Evolutionary conservation across 2,888 invertebrate species (phyloP).

Genomic region (Atrina japonica): DNA sequence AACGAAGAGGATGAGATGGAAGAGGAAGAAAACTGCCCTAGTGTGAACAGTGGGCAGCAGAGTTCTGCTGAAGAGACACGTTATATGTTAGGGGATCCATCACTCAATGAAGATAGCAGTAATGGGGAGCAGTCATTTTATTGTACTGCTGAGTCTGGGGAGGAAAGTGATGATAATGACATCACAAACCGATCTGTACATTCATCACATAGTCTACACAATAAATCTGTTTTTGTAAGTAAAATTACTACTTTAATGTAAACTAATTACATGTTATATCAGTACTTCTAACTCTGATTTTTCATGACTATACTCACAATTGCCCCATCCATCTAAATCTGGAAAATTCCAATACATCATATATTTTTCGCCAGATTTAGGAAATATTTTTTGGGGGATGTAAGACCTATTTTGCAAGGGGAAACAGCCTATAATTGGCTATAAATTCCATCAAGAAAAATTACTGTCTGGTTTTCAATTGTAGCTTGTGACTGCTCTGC

Average conservation of each 20-base stretch:
- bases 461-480: no score
- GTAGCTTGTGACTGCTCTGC: no score
- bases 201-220: slow-evolving; percentile 10
- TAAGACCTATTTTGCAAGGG: no score
- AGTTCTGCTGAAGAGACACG: slow-evolving; percentile 1
- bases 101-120: background rate
- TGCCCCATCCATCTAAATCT: no score
- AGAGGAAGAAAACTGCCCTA: slow-evolving; percentile 22
- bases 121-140: slow-evolving; percentile 9
- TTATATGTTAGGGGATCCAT: slow-evolving; percentile 9
- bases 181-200: background rate
- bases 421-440: no score
- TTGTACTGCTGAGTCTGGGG: slow-evolving; percentile 13
- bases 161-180: background rate
- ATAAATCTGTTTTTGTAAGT: slow-evolving; percentile 37
- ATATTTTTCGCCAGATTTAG: no score
- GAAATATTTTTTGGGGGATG: no score
- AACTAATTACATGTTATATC: background rate
- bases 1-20: slow-evolving; percentile 40
- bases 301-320: background rate
- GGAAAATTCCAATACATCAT: no score
- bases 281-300: background rate
- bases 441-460: no score
- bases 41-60: background rate
- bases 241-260: background rate